Evolutionary conservation across 1,140 invertebrate genomes (phyloP), one percentile per base, ranked within the genome.

Genomic region (Drosophila ananassae): DNA sequence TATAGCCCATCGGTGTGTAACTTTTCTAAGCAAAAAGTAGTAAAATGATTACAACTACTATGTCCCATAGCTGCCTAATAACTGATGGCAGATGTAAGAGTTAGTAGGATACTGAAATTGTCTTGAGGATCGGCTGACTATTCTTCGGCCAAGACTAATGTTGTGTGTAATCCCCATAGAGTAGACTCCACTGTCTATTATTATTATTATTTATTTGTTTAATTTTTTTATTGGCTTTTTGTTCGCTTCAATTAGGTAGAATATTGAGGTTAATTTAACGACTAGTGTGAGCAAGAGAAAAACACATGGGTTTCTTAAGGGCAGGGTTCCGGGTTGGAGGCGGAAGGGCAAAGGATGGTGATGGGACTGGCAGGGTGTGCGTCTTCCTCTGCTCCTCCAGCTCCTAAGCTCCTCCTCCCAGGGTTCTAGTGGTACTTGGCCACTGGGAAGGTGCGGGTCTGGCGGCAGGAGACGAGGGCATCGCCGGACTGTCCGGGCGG

Each of bases 401-500:
- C 5, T 28, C 25, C 6, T 28, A 4, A 12, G 28, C 37, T 60
- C 10, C 57, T 51, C 47, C 37, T 21, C 37, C 9, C 8, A 5
- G 7, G 7, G 53, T 5, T 17, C 57, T 44, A 89, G 64, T 91
- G 90, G 78, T 92, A 92, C 62, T 92, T 91, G 64, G 92, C 89
- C 62, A 90, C 80, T 7, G 87, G 83, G 63, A 89, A 92, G 51
- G 61, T 79, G 73, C 92, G 84, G 5, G 89, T 83, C 66, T 83
- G 80, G 44, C 84, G 83, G 62, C 92, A 92, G 17, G 85, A 84
- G 28, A 92, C 77, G 3, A 96, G 87, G 2, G 96, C 95, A 92
- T 97, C 95, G 6, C 96, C 96, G n/a, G 94, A 93, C 72, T 94
- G 95, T 53, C 97, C 97, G 32, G 95, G 92, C 0, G 96, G 95